Percentiles rank a stretch among this genome's conserved stretches.
Evolutionary conservation across 2,113 vertebrate species (phyloP).

Genomic region (Furnarius figulus): DNA sequence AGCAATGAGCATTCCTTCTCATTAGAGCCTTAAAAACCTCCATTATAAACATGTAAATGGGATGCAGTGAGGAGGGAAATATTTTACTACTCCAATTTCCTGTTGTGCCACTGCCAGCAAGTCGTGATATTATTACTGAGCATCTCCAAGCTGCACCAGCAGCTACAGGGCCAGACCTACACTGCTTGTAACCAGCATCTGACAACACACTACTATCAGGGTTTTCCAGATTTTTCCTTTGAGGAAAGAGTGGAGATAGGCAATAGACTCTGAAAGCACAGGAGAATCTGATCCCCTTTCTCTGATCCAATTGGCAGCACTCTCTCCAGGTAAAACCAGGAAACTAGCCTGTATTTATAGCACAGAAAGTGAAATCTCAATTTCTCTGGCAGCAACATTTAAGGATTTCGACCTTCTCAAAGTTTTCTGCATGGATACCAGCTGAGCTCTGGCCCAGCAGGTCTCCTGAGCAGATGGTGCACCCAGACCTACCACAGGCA

Average conservation of each 20-base stretch:
- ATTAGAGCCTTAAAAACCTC: constrained; percentile 76
- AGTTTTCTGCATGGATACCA: background rate
- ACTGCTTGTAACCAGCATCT: background rate
- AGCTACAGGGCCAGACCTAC: background rate
- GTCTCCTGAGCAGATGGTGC: background rate
- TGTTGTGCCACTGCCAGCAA: constrained; percentile 70
- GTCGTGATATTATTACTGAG: constrained; percentile 38
- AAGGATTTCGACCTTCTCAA: background rate
- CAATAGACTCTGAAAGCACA: background rate
- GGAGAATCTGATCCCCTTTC: background rate
- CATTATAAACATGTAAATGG: constrained; percentile 80
- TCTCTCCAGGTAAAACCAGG: background rate
- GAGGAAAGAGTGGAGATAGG: background rate
- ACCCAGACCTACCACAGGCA: background rate
- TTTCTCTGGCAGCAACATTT: background rate
- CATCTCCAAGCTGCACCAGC: constrained; percentile 22
- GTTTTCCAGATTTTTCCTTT: background rate
- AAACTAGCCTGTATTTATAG: background rate
- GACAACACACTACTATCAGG: background rate
- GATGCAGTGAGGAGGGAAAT: constrained; percentile 75
- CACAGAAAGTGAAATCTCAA: background rate
- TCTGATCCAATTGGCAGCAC: background rate
- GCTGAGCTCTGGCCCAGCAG: background rate
- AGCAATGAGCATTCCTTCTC: constrained; percentile 76
- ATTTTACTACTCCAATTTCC: constrained; percentile 78